Conservation (phyloP, 2,113 vertebrate species). For the Neomonachus schauinslandi region DNA sequence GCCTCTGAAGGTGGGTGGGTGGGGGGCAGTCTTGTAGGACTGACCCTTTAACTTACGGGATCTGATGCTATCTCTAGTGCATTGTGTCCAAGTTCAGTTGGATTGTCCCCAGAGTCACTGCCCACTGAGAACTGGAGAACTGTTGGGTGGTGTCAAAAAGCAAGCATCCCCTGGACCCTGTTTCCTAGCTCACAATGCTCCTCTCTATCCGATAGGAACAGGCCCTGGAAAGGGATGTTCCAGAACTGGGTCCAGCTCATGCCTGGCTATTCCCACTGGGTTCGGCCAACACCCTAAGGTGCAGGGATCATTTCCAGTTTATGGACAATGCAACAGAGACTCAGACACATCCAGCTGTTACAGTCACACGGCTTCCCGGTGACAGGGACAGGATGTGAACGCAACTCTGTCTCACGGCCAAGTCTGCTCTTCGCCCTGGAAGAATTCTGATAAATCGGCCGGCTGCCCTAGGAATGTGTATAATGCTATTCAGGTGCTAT, state of each 20-base stretch:
- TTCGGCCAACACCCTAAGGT: neutral
- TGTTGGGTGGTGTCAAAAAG: neutral
- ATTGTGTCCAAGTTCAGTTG: neutral
- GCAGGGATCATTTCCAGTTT: neutral
- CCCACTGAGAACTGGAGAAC: neutral
- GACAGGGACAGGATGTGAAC: neutral
- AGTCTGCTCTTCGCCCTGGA: neutral
- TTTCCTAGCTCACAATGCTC: neutral
- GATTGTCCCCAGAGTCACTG: neutral
- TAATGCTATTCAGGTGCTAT: neutral
- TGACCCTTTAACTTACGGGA: neutral
- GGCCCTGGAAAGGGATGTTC: neutral
- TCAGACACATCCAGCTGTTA: neutral
- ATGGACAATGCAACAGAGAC: neutral
- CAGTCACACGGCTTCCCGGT: neutral
- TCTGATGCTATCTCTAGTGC: neutral
- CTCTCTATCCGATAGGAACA: neutral
- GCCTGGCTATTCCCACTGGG: neutral
- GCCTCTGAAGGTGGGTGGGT: neutral
- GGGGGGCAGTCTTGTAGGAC: neutral
- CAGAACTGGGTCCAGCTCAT: neutral
- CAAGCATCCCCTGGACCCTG: neutral
- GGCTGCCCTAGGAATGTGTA: neutral
- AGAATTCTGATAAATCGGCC: neutral
- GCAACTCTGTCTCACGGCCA: neutral